These are phyloP conservation scores for Euura lappo DNA, from an alignment of 1,140 invertebrate genomes.

Conservation along the genomic window DNA sequence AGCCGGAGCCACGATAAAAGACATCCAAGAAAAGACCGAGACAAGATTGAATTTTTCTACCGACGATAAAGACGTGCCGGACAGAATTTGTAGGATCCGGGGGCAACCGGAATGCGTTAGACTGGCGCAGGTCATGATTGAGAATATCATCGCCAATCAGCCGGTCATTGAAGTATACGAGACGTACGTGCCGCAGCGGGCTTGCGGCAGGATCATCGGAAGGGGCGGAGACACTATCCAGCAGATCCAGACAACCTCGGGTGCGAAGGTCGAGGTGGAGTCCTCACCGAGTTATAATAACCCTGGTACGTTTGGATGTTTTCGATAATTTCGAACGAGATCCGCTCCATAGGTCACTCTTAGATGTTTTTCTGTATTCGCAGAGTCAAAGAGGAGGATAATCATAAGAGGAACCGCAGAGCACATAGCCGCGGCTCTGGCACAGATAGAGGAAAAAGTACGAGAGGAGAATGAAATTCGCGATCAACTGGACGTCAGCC, in stretches of 20 bases:
- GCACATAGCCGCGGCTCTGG: slow-evolving; percentile 66
- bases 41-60: slow-evolving; percentile 72
- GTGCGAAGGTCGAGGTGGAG: slow-evolving; percentile 67
- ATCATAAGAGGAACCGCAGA: slow-evolving; percentile 66
- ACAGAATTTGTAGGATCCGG: slow-evolving; percentile 69
- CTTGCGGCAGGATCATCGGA: slow-evolving; percentile 74
- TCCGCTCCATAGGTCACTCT: slow-evolving; percentile 10
- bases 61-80: slow-evolving; percentile 43
- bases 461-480: slow-evolving; percentile 60
- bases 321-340: neutral
- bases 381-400: slow-evolving; percentile 58
- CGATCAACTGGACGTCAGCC: slow-evolving; percentile 55
- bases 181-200: slow-evolving; percentile 69
- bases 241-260: slow-evolving; percentile 69
- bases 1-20: slow-evolving; percentile 70
- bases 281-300: neutral
- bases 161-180: slow-evolving; percentile 69
- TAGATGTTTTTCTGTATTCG: slow-evolving; percentile 23
- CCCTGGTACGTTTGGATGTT: slow-evolving; percentile 18
- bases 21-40: slow-evolving; percentile 73
- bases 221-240: slow-evolving; percentile 72
- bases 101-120: slow-evolving; percentile 68
- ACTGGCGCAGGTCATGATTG: slow-evolving; percentile 74
- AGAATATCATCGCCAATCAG: slow-evolving; percentile 72
- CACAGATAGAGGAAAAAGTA: slow-evolving; percentile 67